Evolutionary conservation across 53 echinoderm and acorn worm species (phyloP), one percentile per base, ranked within the genome.

Genomic region (Stichopus horrens): DNA sequence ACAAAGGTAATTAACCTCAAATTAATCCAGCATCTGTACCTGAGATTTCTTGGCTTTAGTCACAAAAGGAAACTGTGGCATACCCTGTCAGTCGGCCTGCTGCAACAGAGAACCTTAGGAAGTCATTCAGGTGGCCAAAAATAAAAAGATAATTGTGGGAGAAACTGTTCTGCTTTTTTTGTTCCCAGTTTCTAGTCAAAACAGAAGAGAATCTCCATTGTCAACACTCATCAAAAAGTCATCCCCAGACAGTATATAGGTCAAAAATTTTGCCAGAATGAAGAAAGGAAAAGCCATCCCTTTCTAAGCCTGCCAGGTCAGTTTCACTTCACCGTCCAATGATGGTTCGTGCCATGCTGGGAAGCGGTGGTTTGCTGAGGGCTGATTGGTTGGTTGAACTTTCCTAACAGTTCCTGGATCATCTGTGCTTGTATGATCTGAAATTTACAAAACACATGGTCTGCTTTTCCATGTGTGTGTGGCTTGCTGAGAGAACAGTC

Each of bases 1-100:
- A 71, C 71, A 71, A 71, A 71, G 71, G 71, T 71, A 71, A 71
- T 71, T 71, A 71, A 71, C 14, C 71, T 71, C 7, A 71, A 4
- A 71, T 13, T 71, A 21, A 71, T 71, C 71, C 16, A 16, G n/a
- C n/a, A 71, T 18, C 71, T 20, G 19, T 18, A 71, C n/a, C 37
- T 2, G 37, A 13, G 19, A 71, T 4, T n/a, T 0, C 0, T 71
- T 16, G 71, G 71, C 37, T 37, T 71, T 20, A 71, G n/a, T 18
- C 4, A 71, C 71, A 71, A 71, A 37, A 71, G 71, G 71, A 71
- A 71, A 71, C 19, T 71, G 71, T 18, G 71, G 71, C 71, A 71
- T 71, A n/a, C 19, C 19, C 71, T 71, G 71, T 71, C 71, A 37
- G 37, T 37, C 2, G 37, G 37, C 37, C 37, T 16, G 71, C n/a